Conservation (phyloP, 2,797 vertebrate species). For the Ibycter americanus region DNA sequence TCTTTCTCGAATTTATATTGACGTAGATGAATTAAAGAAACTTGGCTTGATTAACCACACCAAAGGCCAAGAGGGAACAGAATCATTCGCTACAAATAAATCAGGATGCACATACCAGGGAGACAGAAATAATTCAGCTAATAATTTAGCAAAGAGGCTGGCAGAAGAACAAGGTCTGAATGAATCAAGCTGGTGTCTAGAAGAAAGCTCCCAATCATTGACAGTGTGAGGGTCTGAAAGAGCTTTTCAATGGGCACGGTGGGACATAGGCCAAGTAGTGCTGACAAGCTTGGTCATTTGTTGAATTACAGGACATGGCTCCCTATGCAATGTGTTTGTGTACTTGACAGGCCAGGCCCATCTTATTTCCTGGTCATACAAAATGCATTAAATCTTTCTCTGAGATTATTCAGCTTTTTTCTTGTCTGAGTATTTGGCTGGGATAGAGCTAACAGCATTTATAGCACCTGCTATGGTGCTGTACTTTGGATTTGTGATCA, state of each 20-base stretch:
- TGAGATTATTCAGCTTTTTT: background rate
- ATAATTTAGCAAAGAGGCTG: background rate
- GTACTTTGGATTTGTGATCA: background rate
- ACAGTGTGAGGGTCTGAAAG: background rate
- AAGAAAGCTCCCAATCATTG: background rate
- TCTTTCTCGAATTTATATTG: background rate
- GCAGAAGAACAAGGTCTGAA: background rate
- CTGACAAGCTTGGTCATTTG: background rate
- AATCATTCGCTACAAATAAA: background rate
- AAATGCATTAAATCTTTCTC: background rate
- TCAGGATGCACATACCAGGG: background rate
- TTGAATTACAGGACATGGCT: background rate
- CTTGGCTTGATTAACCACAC: background rate
- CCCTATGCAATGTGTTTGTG: background rate
- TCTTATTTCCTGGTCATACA: background rate
- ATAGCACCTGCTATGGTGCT: background rate
- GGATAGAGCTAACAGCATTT: background rate
- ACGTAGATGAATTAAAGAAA: slow-evolving; percentile 21
- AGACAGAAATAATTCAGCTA: slow-evolving; percentile 9
- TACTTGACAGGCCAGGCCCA: background rate
- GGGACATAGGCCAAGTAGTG: background rate
- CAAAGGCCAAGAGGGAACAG: background rate
- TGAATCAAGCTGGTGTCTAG: background rate
- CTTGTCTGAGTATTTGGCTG: background rate
- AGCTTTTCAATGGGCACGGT: background rate